Percentiles rank a stretch among this genome's conserved stretches.
These are phyloP conservation scores for Alligator sinensis DNA, from an alignment of 2,113 vertebrate genomes.

Conservation along the genomic window DNA sequence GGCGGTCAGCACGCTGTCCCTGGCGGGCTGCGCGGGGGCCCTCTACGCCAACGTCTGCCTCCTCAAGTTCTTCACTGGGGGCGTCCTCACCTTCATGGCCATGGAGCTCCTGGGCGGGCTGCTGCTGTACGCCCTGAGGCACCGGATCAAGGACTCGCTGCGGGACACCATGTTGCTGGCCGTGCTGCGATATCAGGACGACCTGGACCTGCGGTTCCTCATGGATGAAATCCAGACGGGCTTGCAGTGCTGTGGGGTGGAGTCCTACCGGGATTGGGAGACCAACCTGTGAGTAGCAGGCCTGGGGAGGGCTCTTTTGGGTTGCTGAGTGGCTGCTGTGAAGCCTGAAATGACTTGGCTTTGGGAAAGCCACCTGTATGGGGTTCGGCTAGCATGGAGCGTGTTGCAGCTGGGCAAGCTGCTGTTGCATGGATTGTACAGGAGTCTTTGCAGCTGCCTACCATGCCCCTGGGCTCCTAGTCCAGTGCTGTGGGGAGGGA, in stretches of 20 bases:
- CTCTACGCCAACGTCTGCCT: slow-evolving; percentile 85
- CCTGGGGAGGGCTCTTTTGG: too few relatives aligned
- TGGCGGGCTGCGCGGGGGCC: slow-evolving; percentile 86
- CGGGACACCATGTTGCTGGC: slow-evolving; percentile 78
- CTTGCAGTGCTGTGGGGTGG: slow-evolving; percentile 89
- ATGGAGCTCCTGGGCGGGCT: slow-evolving; percentile 81
- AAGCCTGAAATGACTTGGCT: not conserved
- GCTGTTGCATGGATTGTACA: too few relatives aligned
- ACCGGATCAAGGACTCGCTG: slow-evolving; percentile 75
- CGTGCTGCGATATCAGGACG: slow-evolving; percentile 87
- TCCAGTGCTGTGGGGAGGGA: not conserved
- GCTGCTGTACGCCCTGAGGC: slow-evolving; percentile 76
- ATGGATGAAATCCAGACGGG: slow-evolving; percentile 89
- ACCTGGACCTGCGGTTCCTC: slow-evolving; percentile 90
- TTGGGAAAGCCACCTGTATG: not conserved
- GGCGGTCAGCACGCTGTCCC: slow-evolving; percentile 76
- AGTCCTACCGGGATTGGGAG: slow-evolving; percentile 91
- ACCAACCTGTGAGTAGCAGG: slow-evolving; percentile 86
- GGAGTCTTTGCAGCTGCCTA: not conserved
- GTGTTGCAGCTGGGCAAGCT: not conserved
- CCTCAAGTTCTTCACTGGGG: slow-evolving; percentile 80
- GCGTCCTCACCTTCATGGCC: slow-evolving; percentile 71
- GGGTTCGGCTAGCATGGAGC: not conserved
- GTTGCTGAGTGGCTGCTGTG: not conserved
- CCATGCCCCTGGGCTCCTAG: not conserved